Evolutionary conservation across 2,113 vertebrate species (phyloP).

Genomic region (Orycteropus afer): DNA sequence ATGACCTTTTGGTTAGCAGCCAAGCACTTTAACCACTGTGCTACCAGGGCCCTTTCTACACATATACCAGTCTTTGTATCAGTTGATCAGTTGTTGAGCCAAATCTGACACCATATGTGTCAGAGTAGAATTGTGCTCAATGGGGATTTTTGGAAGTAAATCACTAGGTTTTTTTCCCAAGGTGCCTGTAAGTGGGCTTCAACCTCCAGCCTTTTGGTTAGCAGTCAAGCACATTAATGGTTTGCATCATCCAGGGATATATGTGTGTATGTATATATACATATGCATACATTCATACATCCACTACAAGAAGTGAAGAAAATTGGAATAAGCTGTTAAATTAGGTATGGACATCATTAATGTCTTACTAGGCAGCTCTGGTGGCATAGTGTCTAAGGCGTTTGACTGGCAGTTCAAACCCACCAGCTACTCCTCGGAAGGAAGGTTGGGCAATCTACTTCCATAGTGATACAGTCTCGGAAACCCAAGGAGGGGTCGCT

Average conservation of each 20-base stretch:
- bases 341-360: background rate
- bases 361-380: background rate
- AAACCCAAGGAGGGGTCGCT: no score
- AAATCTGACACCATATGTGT: background rate
- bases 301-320: background rate
- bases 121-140: background rate
- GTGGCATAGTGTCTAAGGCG: no score
- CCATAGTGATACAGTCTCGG: no score
- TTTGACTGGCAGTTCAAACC: no score
- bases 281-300: background rate
- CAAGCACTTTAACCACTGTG: no score
- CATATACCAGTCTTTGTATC: background rate
- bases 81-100: background rate
- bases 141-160: background rate
- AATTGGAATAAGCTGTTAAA: background rate
- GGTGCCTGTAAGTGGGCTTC: background rate
- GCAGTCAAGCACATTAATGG: background rate
- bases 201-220: background rate
- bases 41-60: no score
- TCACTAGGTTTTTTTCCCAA: background rate
- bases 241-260: background rate
- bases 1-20: no score
- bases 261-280: no score
- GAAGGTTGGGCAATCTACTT: no score
- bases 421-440: no score